phyloP scores from a whole-genome alignment of 2,797 vertebrate species.

The Melopsittacus undulatus region DNA sequence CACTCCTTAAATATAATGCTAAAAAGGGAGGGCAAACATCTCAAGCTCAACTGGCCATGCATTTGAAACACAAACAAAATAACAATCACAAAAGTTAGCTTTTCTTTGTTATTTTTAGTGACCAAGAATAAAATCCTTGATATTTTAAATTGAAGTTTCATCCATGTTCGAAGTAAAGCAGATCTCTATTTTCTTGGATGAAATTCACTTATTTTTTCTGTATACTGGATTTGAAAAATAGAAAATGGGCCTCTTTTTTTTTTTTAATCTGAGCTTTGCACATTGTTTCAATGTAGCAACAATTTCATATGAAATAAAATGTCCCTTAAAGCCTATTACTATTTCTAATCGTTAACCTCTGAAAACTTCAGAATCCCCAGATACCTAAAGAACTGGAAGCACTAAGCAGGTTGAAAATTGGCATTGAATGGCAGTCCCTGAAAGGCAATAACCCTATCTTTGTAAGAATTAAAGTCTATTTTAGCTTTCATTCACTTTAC shows the following conservation, averaged over 20 bases:
- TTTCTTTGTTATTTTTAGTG: background rate
- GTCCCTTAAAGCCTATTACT: background rate
- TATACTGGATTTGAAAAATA: background rate
- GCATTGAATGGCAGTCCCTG: background rate
- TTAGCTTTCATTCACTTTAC: background rate
- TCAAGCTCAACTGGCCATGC: background rate
- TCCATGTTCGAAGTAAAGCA: background rate
- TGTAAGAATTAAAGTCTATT: background rate
- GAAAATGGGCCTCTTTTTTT: background rate
- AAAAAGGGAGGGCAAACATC: background rate
- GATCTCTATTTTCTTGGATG: background rate
- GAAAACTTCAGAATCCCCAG: background rate
- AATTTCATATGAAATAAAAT: background rate
- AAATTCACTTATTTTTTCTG: background rate
- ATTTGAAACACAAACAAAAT: background rate
- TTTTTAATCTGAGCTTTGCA: background rate
- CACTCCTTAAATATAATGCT: background rate
- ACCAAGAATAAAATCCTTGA: background rate
- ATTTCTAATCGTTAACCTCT: background rate
- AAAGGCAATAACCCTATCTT: background rate
- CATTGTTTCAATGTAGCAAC: background rate
- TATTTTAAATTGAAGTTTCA: background rate
- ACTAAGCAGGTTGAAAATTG: background rate
- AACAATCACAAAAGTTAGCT: background rate
- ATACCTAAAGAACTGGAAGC: background rate